Evolutionary conservation across 2,797 vertebrate genomes (phyloP), one percentile per base, ranked within the genome.

Genomic region (Siniperca scherzeri): DNA sequence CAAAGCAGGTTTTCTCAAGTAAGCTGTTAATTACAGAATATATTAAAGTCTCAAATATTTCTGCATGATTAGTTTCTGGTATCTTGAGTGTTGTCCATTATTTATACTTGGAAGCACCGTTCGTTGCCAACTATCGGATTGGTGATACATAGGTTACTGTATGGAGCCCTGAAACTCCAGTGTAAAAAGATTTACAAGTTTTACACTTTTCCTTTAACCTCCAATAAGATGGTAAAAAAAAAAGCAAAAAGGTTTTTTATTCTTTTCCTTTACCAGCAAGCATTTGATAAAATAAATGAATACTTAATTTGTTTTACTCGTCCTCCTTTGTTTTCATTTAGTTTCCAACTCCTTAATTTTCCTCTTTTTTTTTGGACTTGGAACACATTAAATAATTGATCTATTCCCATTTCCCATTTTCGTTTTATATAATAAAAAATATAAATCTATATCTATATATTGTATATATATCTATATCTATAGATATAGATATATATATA

Each of bases 1-100:
- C 33, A 65, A 69, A 77, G 59, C 53, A 73, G 65, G 52, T 21
- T 77, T 36, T 59, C 59, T 40, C 27, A 53, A 59, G 77, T n/a
- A 21, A 66, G 59, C 46, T 61, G 60, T 74, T 78, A 70, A 55
- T 78, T 78, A 81, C 52, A 70, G 30, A 66, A n/a, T 55, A 67
- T 25, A 66, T 48, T 48, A 13, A 70, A 53, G 33, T 72, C 56
- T 68, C 68, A 13, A 66, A 77, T 60, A 46, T 61, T 67, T 52
- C 0, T 22, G 9, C 5, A 36, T 67, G 46, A 72, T 61, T 77
- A 60, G 25, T 57, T 40, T 33, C 19, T 57, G 40, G 66, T 48
- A 44, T 40, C 36, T 13, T 14, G 46, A 52, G n/a, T 27, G 55
- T 25, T 70, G 12, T 53, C 14, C 2, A 13, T 48, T 60, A n/a